phyloP scores from a whole-genome alignment of 2,797 vertebrate genomes.

The Typhlichthys eigenmanni region DNA sequence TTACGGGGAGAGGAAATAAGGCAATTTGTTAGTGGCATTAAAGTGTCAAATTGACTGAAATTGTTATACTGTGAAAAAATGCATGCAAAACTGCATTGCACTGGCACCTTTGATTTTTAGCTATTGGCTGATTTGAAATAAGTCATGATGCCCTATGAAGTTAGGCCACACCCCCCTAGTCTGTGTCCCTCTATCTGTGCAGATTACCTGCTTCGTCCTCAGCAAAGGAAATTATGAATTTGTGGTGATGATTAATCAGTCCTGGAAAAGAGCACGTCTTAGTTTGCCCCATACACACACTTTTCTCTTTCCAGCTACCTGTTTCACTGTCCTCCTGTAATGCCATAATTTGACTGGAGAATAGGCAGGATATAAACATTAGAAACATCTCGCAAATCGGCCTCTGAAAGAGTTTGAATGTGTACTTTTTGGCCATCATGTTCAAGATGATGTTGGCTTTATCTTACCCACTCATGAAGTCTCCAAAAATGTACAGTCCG shows the following conservation, averaged over 20 bases:
- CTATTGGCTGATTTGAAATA: too few species aligned
- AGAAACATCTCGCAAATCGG: too few species aligned
- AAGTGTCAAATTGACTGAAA: too few species aligned
- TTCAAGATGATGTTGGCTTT: slow-evolving; percentile 4
- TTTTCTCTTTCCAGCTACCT: slow-evolving; percentile 83
- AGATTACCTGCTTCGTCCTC: slow-evolving; percentile 91
- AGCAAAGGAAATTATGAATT: slow-evolving; percentile 92
- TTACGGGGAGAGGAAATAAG: background rate
- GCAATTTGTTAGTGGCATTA: background rate
- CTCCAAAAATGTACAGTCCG: slow-evolving; percentile 94
- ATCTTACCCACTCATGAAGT: slow-evolving; percentile 96
- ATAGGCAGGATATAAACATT: slow-evolving; percentile 56
- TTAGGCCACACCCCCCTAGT: too few species aligned
- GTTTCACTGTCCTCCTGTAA: slow-evolving; percentile 81
- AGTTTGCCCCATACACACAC: slow-evolving; percentile 93
- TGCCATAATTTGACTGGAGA: slow-evolving; percentile 84
- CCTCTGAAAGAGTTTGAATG: background rate
- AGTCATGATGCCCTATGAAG: too few species aligned
- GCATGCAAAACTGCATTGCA: too few species aligned
- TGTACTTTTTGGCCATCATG: too few species aligned
- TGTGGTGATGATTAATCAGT: slow-evolving; percentile 93
- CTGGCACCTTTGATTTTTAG: too few species aligned
- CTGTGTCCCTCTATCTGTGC: background rate
- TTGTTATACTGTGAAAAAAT: too few species aligned
- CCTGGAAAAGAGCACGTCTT: slow-evolving; percentile 89